These are phyloP conservation scores for Gisinianus flammeolus DNA, from an alignment of 2,888 invertebrate species.

Conservation along the genomic window DNA sequence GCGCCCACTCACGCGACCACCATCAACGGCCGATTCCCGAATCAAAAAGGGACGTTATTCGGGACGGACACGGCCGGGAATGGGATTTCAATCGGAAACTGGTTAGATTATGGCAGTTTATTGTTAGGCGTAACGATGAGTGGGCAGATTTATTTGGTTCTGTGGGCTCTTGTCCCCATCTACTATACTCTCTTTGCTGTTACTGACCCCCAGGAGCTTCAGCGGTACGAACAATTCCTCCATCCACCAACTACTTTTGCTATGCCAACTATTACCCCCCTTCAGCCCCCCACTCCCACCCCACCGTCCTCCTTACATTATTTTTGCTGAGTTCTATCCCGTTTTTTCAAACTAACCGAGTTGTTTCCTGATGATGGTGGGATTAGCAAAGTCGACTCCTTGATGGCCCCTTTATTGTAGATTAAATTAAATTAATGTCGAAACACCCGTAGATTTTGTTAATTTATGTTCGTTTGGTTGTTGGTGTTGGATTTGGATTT, in stretches of 20 bases:
- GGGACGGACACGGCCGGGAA: conserved; percentile 52
- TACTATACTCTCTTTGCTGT: conserved; percentile 58
- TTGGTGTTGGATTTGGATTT: too few species aligned
- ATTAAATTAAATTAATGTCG: too few species aligned
- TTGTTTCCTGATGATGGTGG: too few species aligned
- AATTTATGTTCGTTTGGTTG: too few species aligned
- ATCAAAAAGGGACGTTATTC: conserved; percentile 46
- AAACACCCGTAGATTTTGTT: too few species aligned
- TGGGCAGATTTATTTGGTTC: conserved; percentile 51
- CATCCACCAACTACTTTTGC: not conserved
- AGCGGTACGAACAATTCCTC: conserved; percentile 44
- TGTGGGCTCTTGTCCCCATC: conserved; percentile 50
- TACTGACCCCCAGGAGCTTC: conserved; percentile 54
- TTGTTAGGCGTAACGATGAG: conserved; percentile 52
- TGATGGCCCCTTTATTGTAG: too few species aligned
- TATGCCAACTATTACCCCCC: not conserved
- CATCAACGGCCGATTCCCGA: not conserved
- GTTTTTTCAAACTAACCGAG: too few species aligned
- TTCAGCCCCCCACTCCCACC: not conserved
- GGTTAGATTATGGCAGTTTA: conserved; percentile 56
- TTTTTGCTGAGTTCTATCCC: too few species aligned
- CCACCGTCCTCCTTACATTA: too few species aligned
- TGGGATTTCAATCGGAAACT: conserved; percentile 54
- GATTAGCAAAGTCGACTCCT: too few species aligned
- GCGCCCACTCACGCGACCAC: not conserved